These are phyloP conservation scores for Drosophila murphyi DNA, from an alignment of 1,140 invertebrate species.

Conservation along the genomic window DNA sequence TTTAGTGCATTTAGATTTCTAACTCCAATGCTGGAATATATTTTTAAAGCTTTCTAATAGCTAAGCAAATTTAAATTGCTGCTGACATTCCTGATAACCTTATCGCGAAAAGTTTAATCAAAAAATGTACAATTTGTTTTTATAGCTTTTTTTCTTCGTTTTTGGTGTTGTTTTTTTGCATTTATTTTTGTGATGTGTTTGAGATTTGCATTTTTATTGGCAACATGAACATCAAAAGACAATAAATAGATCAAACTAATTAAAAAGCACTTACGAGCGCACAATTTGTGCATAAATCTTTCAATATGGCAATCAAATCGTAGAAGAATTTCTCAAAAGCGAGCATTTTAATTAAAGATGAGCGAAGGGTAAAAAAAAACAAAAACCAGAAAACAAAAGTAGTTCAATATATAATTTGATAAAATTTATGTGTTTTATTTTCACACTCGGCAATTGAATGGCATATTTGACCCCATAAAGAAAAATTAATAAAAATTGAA, in stretches of 20 bases:
- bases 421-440: constrained; percentile 19
- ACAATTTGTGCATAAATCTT: constrained; percentile 62
- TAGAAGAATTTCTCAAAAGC: constrained; percentile 53
- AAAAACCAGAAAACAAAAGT: not conserved
- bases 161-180: not conserved
- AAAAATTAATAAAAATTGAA: constrained; percentile 19
- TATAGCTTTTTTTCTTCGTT: no score
- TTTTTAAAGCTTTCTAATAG: no score
- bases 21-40: no score
- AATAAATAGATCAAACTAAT: constrained; percentile 46
- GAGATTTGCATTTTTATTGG: constrained; percentile 15
- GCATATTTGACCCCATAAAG: constrained; percentile 28
- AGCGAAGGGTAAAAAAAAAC: constrained; percentile 5
- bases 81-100: no score
- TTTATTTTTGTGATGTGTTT: not conserved
- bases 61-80: no score
- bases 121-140: constrained; percentile 1
- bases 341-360: constrained; percentile 54
- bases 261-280: constrained; percentile 47
- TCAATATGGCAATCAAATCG: constrained; percentile 61
- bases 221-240: constrained; percentile 17
- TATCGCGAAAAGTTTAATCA: constrained; percentile 10
- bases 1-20: no score
- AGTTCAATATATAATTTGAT: constrained; percentile 6
- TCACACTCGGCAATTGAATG: constrained; percentile 44